Conservation (phyloP, 1,140 invertebrate genomes). For the Eubasilissa regina region DNA sequence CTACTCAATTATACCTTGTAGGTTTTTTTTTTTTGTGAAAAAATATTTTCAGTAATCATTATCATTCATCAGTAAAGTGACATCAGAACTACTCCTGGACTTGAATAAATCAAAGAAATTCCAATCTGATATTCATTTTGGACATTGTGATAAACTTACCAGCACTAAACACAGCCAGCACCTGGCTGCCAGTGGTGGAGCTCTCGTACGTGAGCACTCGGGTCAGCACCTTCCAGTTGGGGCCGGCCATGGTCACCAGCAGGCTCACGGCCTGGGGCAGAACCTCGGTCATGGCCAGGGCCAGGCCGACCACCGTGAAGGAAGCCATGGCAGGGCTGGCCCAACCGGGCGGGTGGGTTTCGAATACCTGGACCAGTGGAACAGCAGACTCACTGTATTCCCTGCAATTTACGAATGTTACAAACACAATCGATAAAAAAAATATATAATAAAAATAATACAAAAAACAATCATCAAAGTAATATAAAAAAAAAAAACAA, state of each 20-base stretch:
- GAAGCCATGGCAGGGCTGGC: conserved; percentile 76
- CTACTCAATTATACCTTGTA: too few species aligned
- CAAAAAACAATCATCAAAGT: too few species aligned
- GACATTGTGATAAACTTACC: too few species aligned
- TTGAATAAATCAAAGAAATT: too few species aligned
- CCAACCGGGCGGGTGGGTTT: conserved; percentile 75
- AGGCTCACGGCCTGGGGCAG: conserved; percentile 75
- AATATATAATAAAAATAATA: too few species aligned
- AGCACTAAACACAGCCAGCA: conserved; percentile 78
- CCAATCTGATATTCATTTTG: too few species aligned
- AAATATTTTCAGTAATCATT: too few species aligned
- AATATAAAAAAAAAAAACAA: too few species aligned
- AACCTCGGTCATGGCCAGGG: conserved; percentile 76
- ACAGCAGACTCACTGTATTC: conserved; percentile 70
- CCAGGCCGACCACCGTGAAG: conserved; percentile 74
- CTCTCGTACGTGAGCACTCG: conserved; percentile 78
- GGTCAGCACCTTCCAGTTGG: conserved; percentile 78
- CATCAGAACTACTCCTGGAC: too few species aligned
- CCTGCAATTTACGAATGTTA: conserved; percentile 30
- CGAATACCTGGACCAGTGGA: conserved; percentile 76
- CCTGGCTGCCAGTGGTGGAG: conserved; percentile 77
- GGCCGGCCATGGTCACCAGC: conserved; percentile 74
- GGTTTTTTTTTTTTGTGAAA: too few species aligned
- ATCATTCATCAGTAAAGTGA: too few species aligned
- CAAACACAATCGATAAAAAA: neutral